Conservation (phyloP, 2,113 vertebrate species). For the Apistogramma diplotaenia region DNA sequence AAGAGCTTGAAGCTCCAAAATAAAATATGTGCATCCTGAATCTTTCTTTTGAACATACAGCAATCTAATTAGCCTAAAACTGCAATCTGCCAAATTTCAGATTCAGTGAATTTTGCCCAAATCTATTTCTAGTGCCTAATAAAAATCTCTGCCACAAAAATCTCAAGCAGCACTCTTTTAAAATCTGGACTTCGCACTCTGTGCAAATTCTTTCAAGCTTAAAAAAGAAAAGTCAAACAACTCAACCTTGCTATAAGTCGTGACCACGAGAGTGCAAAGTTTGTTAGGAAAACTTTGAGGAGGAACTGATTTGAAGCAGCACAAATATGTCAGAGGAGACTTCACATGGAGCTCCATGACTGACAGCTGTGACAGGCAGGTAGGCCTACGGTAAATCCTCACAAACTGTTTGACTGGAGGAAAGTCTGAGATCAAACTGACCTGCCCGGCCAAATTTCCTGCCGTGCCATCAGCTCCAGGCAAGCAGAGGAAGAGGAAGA, state of each 20-base stretch:
- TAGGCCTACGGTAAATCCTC: neutral
- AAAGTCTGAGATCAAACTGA: constrained; percentile 23
- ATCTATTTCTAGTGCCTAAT: neutral
- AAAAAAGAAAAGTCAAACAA: neutral
- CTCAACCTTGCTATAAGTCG: neutral
- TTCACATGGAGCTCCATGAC: neutral
- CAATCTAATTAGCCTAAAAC: neutral
- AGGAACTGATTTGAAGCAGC: neutral
- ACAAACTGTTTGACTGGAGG: neutral
- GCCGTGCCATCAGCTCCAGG: neutral
- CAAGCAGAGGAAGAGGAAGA: constrained; percentile 33
- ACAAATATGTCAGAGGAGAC: constrained; percentile 1
- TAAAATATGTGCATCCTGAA: neutral
- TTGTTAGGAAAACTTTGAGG: neutral
- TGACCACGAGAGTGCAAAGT: neutral
- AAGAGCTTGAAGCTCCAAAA: neutral
- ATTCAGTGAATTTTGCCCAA: neutral
- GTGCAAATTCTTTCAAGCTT: neutral
- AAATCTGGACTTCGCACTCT: neutral
- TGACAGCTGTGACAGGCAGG: constrained; percentile 19
- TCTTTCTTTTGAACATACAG: neutral
- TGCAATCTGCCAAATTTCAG: neutral
- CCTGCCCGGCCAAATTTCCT: constrained; percentile 9
- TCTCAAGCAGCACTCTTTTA: neutral
- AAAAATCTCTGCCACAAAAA: neutral